A percentile compares a stretch with the other conserved stretches of the same genome.
These are phyloP conservation scores for Phyllotis vaccarum DNA, from an alignment of 2,797 vertebrate genomes.

Conservation along the genomic window DNA sequence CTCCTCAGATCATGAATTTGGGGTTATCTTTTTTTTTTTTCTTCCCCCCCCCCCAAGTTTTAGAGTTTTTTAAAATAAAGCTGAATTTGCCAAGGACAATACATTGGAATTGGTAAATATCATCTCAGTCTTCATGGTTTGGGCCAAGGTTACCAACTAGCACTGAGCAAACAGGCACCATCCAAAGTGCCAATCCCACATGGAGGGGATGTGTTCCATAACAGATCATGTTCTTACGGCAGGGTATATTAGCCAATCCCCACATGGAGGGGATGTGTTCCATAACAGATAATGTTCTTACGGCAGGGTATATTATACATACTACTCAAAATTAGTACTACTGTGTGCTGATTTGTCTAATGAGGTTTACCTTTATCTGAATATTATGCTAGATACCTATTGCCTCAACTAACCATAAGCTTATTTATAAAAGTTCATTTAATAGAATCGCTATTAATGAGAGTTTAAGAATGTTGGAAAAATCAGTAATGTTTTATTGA, in stretches of 20 bases:
- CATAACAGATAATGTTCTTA: neutral
- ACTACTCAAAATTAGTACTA: neutral
- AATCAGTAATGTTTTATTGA: slow-evolving; percentile 11
- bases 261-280: neutral
- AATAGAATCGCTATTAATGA: neutral
- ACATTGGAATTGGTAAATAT: neutral
- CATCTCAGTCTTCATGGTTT: neutral
- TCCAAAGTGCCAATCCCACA: neutral
- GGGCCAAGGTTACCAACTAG: neutral
- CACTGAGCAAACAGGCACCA: neutral
- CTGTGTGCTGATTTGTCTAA: neutral
- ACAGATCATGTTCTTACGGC: neutral
- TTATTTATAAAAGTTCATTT: slow-evolving; percentile 24
- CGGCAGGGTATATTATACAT: neutral
- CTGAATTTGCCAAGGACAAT: neutral
- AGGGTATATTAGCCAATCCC: neutral
- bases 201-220: neutral
- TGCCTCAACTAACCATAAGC: neutral
- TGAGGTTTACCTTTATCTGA: neutral
- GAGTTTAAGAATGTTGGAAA: slow-evolving; percentile 25
- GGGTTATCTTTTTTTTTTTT: neutral
- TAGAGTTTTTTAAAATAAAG: slow-evolving; percentile 46
- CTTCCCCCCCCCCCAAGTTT: slow-evolving; percentile 28
- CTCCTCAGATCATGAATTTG: neutral
- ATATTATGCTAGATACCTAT: neutral